These are phyloP conservation scores for Apotomis capreana DNA, from an alignment of 2,888 invertebrate species.

Conservation along the genomic window DNA sequence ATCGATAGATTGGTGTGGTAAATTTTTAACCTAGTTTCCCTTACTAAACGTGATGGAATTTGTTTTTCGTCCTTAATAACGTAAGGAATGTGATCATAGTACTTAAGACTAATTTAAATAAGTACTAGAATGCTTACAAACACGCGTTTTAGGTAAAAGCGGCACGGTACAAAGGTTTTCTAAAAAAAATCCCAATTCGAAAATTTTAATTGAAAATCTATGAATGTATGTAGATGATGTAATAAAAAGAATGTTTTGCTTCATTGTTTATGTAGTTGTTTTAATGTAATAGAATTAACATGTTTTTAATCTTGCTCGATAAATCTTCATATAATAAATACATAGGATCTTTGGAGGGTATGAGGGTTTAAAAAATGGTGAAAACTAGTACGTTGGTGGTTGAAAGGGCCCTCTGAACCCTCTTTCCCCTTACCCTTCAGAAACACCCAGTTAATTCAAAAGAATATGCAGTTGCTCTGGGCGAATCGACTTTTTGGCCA, in stretches of 20 bases:
- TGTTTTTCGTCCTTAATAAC: slow-evolving; percentile 8
- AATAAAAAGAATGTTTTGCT: not conserved
- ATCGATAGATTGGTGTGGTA: too few relatives aligned
- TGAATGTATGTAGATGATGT: slow-evolving; percentile 14
- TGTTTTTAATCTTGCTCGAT: too few relatives aligned
- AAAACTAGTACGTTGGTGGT: too few relatives aligned
- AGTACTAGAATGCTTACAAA: slow-evolving; percentile 17
- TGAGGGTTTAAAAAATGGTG: too few relatives aligned
- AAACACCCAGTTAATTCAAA: too few relatives aligned
- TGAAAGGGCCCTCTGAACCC: too few relatives aligned
- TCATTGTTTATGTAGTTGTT: not conserved
- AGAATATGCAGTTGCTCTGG: too few relatives aligned
- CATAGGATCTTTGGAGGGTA: too few relatives aligned
- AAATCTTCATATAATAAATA: too few relatives aligned
- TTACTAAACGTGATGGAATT: not conserved
- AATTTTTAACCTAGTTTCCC: not conserved
- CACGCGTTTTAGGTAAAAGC: not conserved
- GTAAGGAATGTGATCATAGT: slow-evolving; percentile 38
- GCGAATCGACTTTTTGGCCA: too few relatives aligned
- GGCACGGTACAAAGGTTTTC: slow-evolving; percentile 29
- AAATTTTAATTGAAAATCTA: not conserved
- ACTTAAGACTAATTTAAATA: slow-evolving; percentile 22
- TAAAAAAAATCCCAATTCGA: slow-evolving; percentile 3
- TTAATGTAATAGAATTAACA: too few relatives aligned
- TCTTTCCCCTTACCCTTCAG: too few relatives aligned